Base-by-base conservation (phyloP, 2,797 vertebrate species). In the Valencia hispanica region DNA sequence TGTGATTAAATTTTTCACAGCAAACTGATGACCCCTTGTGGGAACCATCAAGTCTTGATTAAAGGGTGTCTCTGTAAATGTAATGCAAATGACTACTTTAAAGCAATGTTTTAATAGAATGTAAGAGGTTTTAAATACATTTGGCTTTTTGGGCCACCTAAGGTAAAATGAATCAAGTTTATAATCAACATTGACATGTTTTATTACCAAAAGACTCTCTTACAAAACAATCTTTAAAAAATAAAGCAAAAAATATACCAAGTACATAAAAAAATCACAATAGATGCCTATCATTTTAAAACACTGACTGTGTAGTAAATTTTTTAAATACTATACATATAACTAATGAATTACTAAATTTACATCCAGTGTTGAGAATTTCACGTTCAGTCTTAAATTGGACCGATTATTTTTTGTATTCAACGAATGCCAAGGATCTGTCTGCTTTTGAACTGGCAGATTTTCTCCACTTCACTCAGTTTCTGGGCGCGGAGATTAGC, bases 391-490 rank as follows among this genome's bases (percentile, higher is more conserved):
- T 68, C 14, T 66, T 36, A 17, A 4, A 9, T 70, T 36, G 17
- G 11, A 45, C 36, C 5, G 39, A 1, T 12, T 0, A 6, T 55
- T 32, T 18, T 22, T 9, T 68, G 0, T 20, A 25, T 18, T 87
- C 92, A 98, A 75, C 97, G 97, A 91, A 99, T 96, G 73, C 96
- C 97, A 39, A 97, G 94, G 41, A 99, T 93, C 82, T 96, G 96
- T 22, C 93, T 94, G 94, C 96, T 97, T 82, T 96, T 97, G 2
- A 95, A 85, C 3, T 95, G 95, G 70, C 95, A 97, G 9, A 89
- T 91, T 70, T 90, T 96, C 73, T 97, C 97, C 77, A 96, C 82
- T 51, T 97, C 93, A 2, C 86, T 93, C 79, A 98, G 92, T 0
- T 94, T 94, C 70, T 96, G 94, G 39, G 95, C 93, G 0, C 94